Evolutionary conservation across 2,888 invertebrate genomes (phyloP), one percentile per base, ranked within the genome.

Genomic region (Tanypteryx hageni): DNA sequence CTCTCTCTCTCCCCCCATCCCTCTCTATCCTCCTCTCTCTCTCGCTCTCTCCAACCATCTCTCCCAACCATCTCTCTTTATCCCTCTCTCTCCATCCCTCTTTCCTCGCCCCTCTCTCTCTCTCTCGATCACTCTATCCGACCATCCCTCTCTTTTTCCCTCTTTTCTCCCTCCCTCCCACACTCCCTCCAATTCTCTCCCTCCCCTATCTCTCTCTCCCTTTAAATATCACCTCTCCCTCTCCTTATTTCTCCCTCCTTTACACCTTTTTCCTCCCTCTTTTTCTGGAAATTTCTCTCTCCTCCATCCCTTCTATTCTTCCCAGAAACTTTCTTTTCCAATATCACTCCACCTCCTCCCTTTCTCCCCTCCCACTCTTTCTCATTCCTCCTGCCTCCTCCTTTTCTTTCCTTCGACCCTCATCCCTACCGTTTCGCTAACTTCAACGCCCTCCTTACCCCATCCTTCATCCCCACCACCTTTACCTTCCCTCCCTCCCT

Each of bases 281-380:
- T 64, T 11, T 83, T 18, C 22, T 10, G 9, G n/a, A n/a, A n/a
- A n/a, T n/a, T n/a, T 18, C 76, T 18, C 22, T n/a, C 13, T 31
- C 83, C n/a, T 82, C 31, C 18, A 18, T 56, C 83, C n/a, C 44
- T 83, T 57, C 16, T 56, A 44, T 83, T 83, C 44, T n/a, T 83
- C 83, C 83, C 7, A 9, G 83, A 57, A 44, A 57, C 83, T 8
- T 13, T 4, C 44, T 44, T 13, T n/a, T n/a, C n/a, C n/a, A n/a
- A n/a, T n/a, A n/a, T n/a, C n/a, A n/a, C 14, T 18, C 7, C 64
- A 18, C 64, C 31, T 44, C 8, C 31, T 18, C 11, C 31, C 83
- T 83, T 57, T 83, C 83, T 83, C 83, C 44, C 44, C 44, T 44
- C 44, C 44, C 57, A 83, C 44, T 83, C 83, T 27, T 18, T 83